These are phyloP conservation scores for Philotrypesis tridentata DNA, from an alignment of 1,140 invertebrate species.

Conservation along the genomic window DNA sequence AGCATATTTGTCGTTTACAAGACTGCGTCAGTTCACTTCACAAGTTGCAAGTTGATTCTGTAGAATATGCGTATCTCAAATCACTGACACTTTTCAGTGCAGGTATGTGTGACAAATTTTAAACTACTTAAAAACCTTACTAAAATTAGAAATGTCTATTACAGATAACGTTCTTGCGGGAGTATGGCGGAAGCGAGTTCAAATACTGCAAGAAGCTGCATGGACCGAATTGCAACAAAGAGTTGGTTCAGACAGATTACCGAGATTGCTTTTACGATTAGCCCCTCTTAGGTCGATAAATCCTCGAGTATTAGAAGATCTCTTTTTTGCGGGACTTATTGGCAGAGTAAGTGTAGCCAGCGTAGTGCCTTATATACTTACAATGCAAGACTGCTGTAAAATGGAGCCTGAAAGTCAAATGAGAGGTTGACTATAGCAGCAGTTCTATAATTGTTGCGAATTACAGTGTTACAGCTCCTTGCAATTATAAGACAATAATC, in stretches of 20 bases:
- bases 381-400: slow-evolving; percentile 78
- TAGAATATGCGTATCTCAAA: slow-evolving; percentile 94
- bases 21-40: slow-evolving; percentile 87
- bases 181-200: slow-evolving; percentile 73
- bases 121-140: slow-evolving; percentile 16
- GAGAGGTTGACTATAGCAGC: slow-evolving; percentile 46
- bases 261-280: slow-evolving; percentile 83
- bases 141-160: slow-evolving; percentile 44
- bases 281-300: slow-evolving; percentile 86
- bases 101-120: slow-evolving; percentile 67
- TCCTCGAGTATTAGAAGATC: slow-evolving; percentile 88
- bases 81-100: slow-evolving; percentile 87
- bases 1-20: slow-evolving; percentile 88
- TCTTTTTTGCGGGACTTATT: slow-evolving; percentile 93
- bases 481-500: slow-evolving; percentile 44
- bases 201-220: slow-evolving; percentile 83
- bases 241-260: slow-evolving; percentile 78
- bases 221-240: slow-evolving; percentile 81
- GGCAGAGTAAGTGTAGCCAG: slow-evolving; percentile 95
- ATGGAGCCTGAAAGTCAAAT: slow-evolving; percentile 69
- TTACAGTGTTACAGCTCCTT: not conserved
- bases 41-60: slow-evolving; percentile 83
- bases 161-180: slow-evolving; percentile 69
- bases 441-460: slow-evolving; percentile 22
- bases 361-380: slow-evolving; percentile 93